phyloP scores from a whole-genome alignment of 1,140 invertebrate genomes.

The Drosophila albomicans region DNA sequence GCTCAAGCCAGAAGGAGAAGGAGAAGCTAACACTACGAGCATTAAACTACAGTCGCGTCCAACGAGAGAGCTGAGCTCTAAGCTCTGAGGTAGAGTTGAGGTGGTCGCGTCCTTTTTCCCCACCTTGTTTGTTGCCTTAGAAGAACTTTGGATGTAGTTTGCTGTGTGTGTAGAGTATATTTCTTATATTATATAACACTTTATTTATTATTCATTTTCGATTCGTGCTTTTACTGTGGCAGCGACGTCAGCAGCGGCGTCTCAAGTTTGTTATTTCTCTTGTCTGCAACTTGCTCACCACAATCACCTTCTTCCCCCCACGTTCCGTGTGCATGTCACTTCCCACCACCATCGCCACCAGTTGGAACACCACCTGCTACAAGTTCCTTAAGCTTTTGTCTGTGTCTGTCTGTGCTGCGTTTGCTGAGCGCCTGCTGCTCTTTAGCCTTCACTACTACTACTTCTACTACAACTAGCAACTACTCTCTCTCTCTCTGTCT shows the following conservation, averaged over 20 bases:
- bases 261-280: conserved; percentile 83
- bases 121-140: conserved; percentile 32
- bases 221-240: conserved; percentile 78
- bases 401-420: conserved; percentile 28
- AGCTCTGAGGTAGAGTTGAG: neutral
- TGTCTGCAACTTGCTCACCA: conserved; percentile 78
- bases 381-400: conserved; percentile 32
- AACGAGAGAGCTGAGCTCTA: neutral
- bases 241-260: conserved; percentile 40
- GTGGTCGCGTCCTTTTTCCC: neutral
- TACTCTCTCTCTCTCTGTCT: conserved; percentile 39
- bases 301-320: conserved; percentile 34
- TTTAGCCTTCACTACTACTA: conserved; percentile 77
- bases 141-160: conserved; percentile 65
- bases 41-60: conserved; percentile 41
- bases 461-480: conserved; percentile 56
- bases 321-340: conserved; percentile 1
- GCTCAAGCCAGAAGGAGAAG: neutral
- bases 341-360: conserved; percentile 9
- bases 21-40: conserved; percentile 19
- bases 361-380: conserved; percentile 43
- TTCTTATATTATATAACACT: conserved; percentile 84
- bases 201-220: conserved; percentile 84
- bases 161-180: conserved; percentile 53
- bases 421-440: conserved; percentile 68